Percentiles rank a stretch among this genome's conserved stretches.
These are phyloP conservation scores for Panthera tigris DNA, from an alignment of 2,113 vertebrate genomes.

Conservation along the genomic window DNA sequence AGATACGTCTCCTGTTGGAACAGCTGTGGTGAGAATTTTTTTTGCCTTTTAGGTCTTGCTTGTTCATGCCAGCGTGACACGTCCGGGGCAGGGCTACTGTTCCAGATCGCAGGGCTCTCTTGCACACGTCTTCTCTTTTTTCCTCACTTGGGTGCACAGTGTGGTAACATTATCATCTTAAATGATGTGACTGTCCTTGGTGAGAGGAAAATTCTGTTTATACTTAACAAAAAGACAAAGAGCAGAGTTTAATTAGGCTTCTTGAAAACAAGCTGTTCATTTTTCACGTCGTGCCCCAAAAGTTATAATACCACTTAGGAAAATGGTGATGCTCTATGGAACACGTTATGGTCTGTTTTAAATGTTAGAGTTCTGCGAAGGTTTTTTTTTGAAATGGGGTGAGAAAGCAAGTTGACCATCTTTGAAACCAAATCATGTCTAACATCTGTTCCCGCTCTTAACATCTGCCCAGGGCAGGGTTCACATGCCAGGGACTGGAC, in stretches of 20 bases:
- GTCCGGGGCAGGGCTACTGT: background rate
- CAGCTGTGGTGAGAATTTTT: slow-evolving; percentile 88
- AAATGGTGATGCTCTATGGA: background rate
- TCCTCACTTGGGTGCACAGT: background rate
- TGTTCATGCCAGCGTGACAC: fast-evolving
- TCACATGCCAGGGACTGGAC: background rate
- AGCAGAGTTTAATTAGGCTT: background rate
- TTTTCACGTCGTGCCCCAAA: background rate
- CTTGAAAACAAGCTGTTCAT: background rate
- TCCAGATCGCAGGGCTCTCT: background rate
- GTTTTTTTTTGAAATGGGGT: background rate
- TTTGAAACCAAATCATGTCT: background rate
- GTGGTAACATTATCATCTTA: background rate
- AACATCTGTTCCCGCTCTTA: background rate
- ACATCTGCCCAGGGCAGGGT: no score
- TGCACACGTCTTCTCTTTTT: fast-evolving
- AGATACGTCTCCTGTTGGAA: slow-evolving; percentile 87
- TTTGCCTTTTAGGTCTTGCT: background rate
- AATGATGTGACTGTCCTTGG: background rate
- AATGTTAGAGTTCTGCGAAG: background rate
- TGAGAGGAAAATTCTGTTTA: background rate
- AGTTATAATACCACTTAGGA: background rate
- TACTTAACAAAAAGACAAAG: background rate
- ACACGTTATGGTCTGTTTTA: background rate
- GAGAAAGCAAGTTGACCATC: background rate